phyloP scores from a whole-genome alignment of 2,797 vertebrate genomes.

The Nannoperca obscura region DNA sequence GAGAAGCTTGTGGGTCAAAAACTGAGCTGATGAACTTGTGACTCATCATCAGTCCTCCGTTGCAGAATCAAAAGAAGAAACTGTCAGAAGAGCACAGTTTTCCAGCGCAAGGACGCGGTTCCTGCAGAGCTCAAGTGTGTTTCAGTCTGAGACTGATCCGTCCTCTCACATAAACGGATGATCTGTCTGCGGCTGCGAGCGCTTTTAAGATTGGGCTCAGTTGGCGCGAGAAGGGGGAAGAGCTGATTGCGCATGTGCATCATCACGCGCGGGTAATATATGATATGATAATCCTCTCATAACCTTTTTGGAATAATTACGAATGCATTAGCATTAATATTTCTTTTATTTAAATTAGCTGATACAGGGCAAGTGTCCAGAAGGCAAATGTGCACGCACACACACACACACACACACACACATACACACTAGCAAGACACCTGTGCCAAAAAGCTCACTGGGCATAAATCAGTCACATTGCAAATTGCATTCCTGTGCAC shows the following conservation, averaged over 20 bases:
- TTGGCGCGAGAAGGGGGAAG: slow-evolving; percentile 55
- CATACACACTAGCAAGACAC: background rate
- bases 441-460: slow-evolving; percentile 43
- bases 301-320: slow-evolving; percentile 6
- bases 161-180: slow-evolving; percentile 39
- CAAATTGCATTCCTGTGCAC: slow-evolving; percentile 29
- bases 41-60: slow-evolving; percentile 26
- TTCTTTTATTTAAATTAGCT: slow-evolving; percentile 26
- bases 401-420: slow-evolving; percentile 3
- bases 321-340: slow-evolving; percentile 26
- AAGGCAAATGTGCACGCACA: background rate
- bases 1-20: slow-evolving; percentile 13
- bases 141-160: background rate
- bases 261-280: slow-evolving; percentile 14
- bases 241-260: slow-evolving; percentile 62
- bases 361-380: slow-evolving; percentile 6
- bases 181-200: slow-evolving; percentile 52
- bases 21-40: slow-evolving; percentile 18
- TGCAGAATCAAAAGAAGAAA: background rate
- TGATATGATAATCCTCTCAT: slow-evolving; percentile 21
- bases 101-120: slow-evolving; percentile 5
- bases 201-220: slow-evolving; percentile 60
- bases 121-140: slow-evolving; percentile 27
- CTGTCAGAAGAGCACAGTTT: background rate
- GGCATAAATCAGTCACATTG: slow-evolving; percentile 31